Base-by-base conservation (phyloP, 2,113 vertebrate species). In the Nannobrachium achirus region DNA sequence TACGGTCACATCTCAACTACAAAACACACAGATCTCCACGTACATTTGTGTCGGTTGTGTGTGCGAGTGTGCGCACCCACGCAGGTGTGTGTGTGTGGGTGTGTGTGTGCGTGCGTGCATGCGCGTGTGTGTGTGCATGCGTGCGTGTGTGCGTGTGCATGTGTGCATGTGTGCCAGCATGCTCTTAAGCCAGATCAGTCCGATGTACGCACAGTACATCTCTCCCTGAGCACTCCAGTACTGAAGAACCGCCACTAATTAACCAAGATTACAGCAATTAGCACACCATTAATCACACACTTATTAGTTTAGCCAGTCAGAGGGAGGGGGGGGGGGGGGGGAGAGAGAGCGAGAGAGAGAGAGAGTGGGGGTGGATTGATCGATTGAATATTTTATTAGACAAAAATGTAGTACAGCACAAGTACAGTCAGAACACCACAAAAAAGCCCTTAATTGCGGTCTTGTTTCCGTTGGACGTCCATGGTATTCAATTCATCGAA, bases 201-300 rank as follows among this genome's bases (percentile, higher is more conserved):
- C 80, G 82, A 83, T 78, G 64, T 78, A 83, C 82, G 59, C 6
- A 33, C 6, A 33, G 25, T 33, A 2, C 15, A 25, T 86, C 85
- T 78, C 69, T 80, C 72, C 73, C 86, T 39, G 42, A 82, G 75
- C 84, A 66, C 81, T 86, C 74, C 75, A 63, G 71, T 84, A 56
- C 84, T 86, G 82, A 86, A 89, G 84, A 86, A 86, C 88, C 89
- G 88, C 83, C 63, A 79, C 83, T 89, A 89, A 92, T 91, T 88
- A 90, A 88, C 84, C 68, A 78, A 91, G 86, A 93, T 92, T 92
- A 92, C 86, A 86, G 84, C 87, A 93, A 92, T 93, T 91, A 92
- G 88, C 88, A 83, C 86, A 90, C 87, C 72, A 90, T 91, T 91
- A 90, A 91, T 93, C 89, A 91, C 88, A 83, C 72, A 84, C 89